These are phyloP conservation scores for Poecilia gillii DNA, from an alignment of 2,797 vertebrate genomes.

Conservation along the genomic window DNA sequence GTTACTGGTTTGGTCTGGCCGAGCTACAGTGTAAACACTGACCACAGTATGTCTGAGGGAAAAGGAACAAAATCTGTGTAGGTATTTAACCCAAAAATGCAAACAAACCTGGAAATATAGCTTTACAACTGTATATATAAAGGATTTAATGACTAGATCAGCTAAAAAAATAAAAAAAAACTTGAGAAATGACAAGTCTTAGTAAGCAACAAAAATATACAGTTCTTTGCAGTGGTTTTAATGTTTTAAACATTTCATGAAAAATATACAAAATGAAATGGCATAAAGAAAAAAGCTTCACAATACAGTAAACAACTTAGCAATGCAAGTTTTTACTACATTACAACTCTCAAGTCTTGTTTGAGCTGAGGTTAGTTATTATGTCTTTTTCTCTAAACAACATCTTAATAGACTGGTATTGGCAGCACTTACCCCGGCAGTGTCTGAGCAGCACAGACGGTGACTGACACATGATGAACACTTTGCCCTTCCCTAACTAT, in stretches of 20 bases:
- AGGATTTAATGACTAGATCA: not conserved
- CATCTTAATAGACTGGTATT: slow-evolving; percentile 50
- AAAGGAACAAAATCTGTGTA: not conserved
- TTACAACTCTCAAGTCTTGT: slow-evolving; percentile 14
- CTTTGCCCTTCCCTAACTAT: slow-evolving; percentile 57
- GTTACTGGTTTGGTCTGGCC: slow-evolving; percentile 50
- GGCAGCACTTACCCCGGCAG: slow-evolving; percentile 47
- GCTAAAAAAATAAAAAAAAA: not conserved
- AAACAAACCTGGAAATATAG: not conserved
- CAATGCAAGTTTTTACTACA: not conserved
- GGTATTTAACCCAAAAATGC: not conserved
- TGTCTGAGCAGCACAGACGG: slow-evolving; percentile 42
- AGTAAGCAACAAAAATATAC: not conserved
- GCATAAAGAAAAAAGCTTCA: not conserved
- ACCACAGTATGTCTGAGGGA: slow-evolving; percentile 31
- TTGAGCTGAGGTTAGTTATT: slow-evolving; percentile 31
- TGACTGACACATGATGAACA: slow-evolving; percentile 63
- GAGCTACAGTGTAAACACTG: slow-evolving; percentile 40
- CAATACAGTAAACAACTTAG: not conserved
- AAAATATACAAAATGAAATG: not conserved
- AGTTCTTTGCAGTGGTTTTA: not conserved
- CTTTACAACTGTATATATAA: not conserved
- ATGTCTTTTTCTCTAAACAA: slow-evolving; percentile 45
- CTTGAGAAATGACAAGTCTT: not conserved
- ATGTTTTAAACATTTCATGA: not conserved